Evolutionary conservation across 2,888 invertebrate genomes (phyloP), one percentile per base, ranked within the genome.

Genomic region (Anodontia alba): DNA sequence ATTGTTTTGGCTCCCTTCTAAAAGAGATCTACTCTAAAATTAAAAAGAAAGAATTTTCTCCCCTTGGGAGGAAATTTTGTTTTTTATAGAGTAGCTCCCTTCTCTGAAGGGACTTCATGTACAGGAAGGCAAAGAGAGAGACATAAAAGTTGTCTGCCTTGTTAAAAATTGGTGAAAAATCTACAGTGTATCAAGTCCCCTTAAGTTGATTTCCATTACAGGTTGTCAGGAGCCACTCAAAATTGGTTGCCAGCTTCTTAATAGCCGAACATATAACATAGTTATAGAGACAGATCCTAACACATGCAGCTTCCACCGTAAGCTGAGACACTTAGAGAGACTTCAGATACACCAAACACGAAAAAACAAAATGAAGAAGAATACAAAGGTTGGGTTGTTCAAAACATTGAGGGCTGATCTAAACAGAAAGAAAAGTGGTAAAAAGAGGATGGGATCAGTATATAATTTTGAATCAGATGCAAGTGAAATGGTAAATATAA

Each of bases 251-350:
- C 76, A 73, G 10, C 46, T 80, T 15, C 82, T 92, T 54, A 92
- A 92, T 81, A 92, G 92, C 31, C 80, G 90, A 26, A 92, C 89
- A 1, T 91, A 87, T 83, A 93, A 91, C 82, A 89, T 92, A 23
- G 87, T 87, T 20, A 68, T 93, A 36, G 93, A 93, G 80, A 92
- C 91, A 1, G 84, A 87, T 62, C 73, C 78, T 10, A 73, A 85
- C 68, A 92, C 93, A 1, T 93, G 93, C 76, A 23, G 29, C 0
- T 49, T 67, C 23, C 93, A 93, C 74, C 76, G 92, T 36, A 36
- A 74, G 26, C 51, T 92, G 23, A 78, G 93, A 5, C 78, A 87
- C 42, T 23, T 81, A n/a, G 92, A 93, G 67, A 84, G 92, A 76
- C 75, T 81, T 12, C 87, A 81, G 69, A 90, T 90, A 46, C 81